Base-by-base conservation (phyloP, 2,797 vertebrate species). In the Erethizon dorsatum region DNA sequence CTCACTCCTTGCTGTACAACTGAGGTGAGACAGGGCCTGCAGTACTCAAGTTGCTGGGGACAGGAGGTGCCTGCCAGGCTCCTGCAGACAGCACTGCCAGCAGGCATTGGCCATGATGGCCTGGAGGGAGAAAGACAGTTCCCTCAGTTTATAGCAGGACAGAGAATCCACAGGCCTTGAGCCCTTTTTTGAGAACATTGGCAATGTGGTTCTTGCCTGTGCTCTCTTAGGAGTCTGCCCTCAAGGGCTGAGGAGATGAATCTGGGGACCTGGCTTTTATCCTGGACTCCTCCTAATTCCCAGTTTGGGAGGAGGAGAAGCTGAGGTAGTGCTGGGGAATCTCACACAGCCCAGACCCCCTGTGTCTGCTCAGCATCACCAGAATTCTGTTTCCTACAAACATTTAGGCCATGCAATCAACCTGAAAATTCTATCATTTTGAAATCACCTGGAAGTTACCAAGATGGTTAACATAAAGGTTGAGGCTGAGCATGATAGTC, bases 31-130 rank as follows among this genome's bases (percentile, higher is more conserved):
- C 31, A 33, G 41, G 2, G 2, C 54, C 63, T 13, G 45, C 6
- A 18, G 9, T 3, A 7, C 4, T 0, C 33, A 31, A 12, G 47
- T 1, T 9, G 47, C 45, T 65, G 31, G 31, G 33, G 31, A 57
- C 50, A n/a, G 17, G 18, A 69, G 50, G 75, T 52, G 26, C 47
- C 13, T 12, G 26, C 10, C 31, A 65, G 45, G 13, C 7, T 11
- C 75, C 47, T 52, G 8, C 10, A n/a, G 0, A 3, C 14, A 13
- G 33, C 0, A 3, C 67, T 17, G 17, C 78, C 37, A 0, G 26
- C 14, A 28, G 9, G 13, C 0, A 7, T 0, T 2, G 28, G 20
- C 33, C 26, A 1, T 2, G 5, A 3, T 0, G 10, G 18, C 0
- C 9, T 0, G 24, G 0, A 7, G 71, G 31, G 18, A 17, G 6